Conservation (phyloP, 2,888 invertebrate genomes). For the Caenorhabditis sulstoni region DNA sequence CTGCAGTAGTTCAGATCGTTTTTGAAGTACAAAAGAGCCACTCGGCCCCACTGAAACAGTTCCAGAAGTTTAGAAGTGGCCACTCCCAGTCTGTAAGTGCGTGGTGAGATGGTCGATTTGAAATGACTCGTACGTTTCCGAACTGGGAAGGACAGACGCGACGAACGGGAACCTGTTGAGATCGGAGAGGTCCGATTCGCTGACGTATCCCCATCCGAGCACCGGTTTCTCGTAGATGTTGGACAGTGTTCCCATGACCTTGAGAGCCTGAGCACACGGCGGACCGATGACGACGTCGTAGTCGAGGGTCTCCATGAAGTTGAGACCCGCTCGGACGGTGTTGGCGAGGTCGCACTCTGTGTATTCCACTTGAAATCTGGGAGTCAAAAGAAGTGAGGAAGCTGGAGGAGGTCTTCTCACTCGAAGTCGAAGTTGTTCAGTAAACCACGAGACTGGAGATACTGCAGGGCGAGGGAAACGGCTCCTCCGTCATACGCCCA, state of each 20-base stretch:
- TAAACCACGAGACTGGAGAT: slow-evolving; percentile 31
- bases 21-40: slow-evolving; percentile 48
- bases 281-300: slow-evolving; percentile 73
- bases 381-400: not conserved
- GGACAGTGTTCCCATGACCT: slow-evolving; percentile 55
- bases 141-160: slow-evolving; percentile 48
- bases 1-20: slow-evolving; percentile 52
- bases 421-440: slow-evolving; percentile 55
- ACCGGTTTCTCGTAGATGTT: slow-evolving; percentile 51
- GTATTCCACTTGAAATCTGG: slow-evolving; percentile 60
- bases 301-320: slow-evolving; percentile 67
- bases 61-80: slow-evolving; percentile 45
- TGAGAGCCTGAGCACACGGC: slow-evolving; percentile 64
- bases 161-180: slow-evolving; percentile 49
- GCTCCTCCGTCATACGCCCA: slow-evolving; percentile 58
- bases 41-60: slow-evolving; percentile 41
- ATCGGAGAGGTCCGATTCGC: slow-evolving; percentile 47
- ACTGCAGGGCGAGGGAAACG: slow-evolving; percentile 51
- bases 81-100: slow-evolving; percentile 37
- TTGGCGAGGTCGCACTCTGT: slow-evolving; percentile 60
- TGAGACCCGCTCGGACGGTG: slow-evolving; percentile 52
- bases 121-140: slow-evolving; percentile 33
- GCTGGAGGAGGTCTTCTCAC: slow-evolving; percentile 14
- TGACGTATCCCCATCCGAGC: slow-evolving; percentile 62
- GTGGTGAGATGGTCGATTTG: no score